A percentile compares a stretch with the other conserved stretches of the same genome.
Evolutionary conservation across 2,797 vertebrate species (phyloP).

Genomic region (Phalloptychus januarius): DNA sequence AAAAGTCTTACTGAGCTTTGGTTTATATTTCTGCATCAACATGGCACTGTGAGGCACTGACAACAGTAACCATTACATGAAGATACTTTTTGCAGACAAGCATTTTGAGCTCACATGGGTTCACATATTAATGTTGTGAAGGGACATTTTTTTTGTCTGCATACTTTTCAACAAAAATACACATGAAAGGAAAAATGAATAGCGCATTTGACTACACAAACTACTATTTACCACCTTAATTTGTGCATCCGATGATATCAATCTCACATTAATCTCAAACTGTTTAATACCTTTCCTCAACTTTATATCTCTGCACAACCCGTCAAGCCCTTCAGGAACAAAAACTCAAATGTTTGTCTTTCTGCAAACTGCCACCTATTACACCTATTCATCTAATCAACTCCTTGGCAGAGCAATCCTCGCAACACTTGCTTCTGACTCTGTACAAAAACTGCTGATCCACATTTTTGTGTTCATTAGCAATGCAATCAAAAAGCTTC

Average conservation of each 20-base stretch:
- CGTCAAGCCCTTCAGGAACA: constrained; percentile 24
- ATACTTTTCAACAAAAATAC: background rate
- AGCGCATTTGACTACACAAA: background rate
- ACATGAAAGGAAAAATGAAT: constrained; percentile 13
- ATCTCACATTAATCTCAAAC: background rate
- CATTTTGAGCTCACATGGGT: background rate
- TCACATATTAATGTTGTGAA: background rate
- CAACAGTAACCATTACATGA: background rate
- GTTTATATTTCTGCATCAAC: background rate
- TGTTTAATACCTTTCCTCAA: background rate
- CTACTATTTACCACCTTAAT: constrained; percentile 6
- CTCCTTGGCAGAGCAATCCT: constrained; percentile 27
- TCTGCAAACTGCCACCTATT: constrained; percentile 43
- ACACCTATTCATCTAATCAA: constrained; percentile 48
- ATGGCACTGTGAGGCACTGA: background rate
- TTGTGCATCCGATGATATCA: background rate
- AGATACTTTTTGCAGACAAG: background rate
- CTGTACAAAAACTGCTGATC: constrained; percentile 53
- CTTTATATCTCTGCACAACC: background rate
- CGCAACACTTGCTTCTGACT: constrained; percentile 54
- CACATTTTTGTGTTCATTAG: constrained; percentile 33
- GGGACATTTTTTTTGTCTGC: background rate
- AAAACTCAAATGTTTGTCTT: constrained; percentile 42
- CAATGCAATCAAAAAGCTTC: constrained; percentile 20
- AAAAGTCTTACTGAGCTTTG: background rate